Base-by-base conservation (phyloP, 2,113 vertebrate genomes). In the Tauraco erythrolophus region DNA sequence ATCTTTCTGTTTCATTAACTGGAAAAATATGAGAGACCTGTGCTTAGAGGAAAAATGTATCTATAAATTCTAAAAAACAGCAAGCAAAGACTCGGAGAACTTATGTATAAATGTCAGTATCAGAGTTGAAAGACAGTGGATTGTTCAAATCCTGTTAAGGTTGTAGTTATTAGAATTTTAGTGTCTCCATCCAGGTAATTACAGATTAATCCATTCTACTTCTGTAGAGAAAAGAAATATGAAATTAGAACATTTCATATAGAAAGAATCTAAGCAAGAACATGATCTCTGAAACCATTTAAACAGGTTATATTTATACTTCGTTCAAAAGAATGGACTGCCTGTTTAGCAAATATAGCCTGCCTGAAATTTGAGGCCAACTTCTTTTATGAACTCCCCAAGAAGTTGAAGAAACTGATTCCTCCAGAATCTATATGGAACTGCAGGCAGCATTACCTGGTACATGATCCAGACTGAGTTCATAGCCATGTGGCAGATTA, bases 1-100 rank as follows among this genome's bases (percentile, higher is more conserved):
- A 93, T 75, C 60, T 58, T 86, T 86, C 71, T 86, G 54, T 93
- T 94, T 89, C 79, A 92, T 85, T 96, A 94, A 69, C 84, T 86
- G 15, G 37, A 88, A 97, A 95, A 91, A 95, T 85, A 77, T 7
- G 77, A 41, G 6, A 86, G 39, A 88, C 16, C 22, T 92, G 66
- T 58, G 28, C 28, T 75, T 39, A 89, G 13, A 57, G 18, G 56
- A 86, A 91, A 91, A 87, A 84, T 43, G 2, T 46, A 54, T 9
- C 58, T 54, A 57, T 69, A 80, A 86, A 80, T 83, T 86, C 10
- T 50, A 37, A 69, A 74, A 65, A 72, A 48, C 64, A 25, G 11
- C 16, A 71, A 89, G 19, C 6, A 72, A 70, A 66, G 21, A 56
- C 41, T 39, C 45, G 24, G 18, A 84, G 6, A 17, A 89, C 31